Conservation (phyloP, 2,113 vertebrate genomes). For the Scomber scombrus region DNA sequence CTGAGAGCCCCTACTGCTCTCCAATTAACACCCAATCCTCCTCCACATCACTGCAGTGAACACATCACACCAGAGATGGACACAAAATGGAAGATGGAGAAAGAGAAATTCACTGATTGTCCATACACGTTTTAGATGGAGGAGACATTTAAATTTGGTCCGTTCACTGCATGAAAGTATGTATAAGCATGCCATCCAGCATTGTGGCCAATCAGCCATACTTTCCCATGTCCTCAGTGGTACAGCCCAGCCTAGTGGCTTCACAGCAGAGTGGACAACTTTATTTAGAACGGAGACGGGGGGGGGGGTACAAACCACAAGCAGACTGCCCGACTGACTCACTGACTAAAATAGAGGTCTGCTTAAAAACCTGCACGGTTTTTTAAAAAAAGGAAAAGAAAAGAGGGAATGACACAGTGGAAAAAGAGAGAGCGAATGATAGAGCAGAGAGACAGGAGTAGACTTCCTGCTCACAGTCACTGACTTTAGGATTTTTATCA, state of each 20-base stretch:
- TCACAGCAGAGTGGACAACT: conserved; percentile 62
- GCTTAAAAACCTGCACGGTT: conserved; percentile 25
- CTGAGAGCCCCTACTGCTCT: too few relatives aligned
- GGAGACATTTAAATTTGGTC: background rate
- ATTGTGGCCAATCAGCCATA: background rate
- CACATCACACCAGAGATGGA: too few relatives aligned
- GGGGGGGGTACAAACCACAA: conserved; percentile 68
- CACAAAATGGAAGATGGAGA: background rate
- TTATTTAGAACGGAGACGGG: conserved; percentile 71
- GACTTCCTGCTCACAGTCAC: background rate
- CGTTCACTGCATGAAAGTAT: background rate
- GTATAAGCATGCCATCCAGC: background rate
- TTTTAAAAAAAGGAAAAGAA: conserved; percentile 12
- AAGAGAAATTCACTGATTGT: background rate
- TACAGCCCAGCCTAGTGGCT: conserved; percentile 60
- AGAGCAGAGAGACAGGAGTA: background rate
- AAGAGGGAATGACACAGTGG: conserved; percentile 18
- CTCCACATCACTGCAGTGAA: too few relatives aligned
- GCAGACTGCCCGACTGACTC: conserved; percentile 74
- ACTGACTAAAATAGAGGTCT: conserved; percentile 66
- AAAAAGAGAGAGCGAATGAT: conserved; percentile 19
- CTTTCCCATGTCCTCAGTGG: conserved; percentile 61
- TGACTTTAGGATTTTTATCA: conserved; percentile 1
- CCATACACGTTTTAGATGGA: background rate
- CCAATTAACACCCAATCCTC: too few relatives aligned